Base-by-base conservation (phyloP, 1,140 invertebrate species). In the Eufriesea mexicana region DNA sequence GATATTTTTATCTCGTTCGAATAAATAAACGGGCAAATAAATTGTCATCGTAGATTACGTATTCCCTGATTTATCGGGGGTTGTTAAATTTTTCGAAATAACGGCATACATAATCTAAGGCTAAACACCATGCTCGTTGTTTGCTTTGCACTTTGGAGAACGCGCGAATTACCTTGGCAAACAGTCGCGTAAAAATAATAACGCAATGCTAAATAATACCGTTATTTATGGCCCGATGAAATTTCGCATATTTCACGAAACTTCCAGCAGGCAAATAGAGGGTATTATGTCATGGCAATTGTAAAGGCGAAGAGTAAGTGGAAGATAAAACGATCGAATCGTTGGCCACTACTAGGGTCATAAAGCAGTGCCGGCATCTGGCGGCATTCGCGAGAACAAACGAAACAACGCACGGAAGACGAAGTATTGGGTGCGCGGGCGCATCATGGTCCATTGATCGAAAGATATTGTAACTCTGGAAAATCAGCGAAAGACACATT, bases 321-420 rank as follows among this genome's bases (percentile, higher is more conserved):
- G 55, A 85, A 84, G 75, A 91, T 90, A 91, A 92, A 91, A 90
- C 90, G 91, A 91, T 91, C 84, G 86, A 85, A 89, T 81, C 86
- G 88, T 86, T 89, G 85, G 90, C 89, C 89, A 91, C 89, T 93
- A 89, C 86, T 81, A 86, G 84, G 91, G 86, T 89, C 87, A 91
- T 92, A 93, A 93, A 94, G 89, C 89, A 91, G 89, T 93, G 88
- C 85, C 90, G 91, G 88, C 90, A 94, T 93, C 92, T 93, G 91
- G 79, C 86, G 89, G 88, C 76, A 91, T 88, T 86, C 88, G 81
- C 57, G 71, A 85, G 89, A 92, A 93, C 91, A 89, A 91, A 89
- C 86, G 85, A 91, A 91, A 90, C 86, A 90, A 90, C 90, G 89
- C 79, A 84, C 49, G 77, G 83, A 88, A 90, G 86, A 92, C 72